phyloP scores from a whole-genome alignment of 2,888 invertebrate species.

The Galerucella nymphaeae region DNA sequence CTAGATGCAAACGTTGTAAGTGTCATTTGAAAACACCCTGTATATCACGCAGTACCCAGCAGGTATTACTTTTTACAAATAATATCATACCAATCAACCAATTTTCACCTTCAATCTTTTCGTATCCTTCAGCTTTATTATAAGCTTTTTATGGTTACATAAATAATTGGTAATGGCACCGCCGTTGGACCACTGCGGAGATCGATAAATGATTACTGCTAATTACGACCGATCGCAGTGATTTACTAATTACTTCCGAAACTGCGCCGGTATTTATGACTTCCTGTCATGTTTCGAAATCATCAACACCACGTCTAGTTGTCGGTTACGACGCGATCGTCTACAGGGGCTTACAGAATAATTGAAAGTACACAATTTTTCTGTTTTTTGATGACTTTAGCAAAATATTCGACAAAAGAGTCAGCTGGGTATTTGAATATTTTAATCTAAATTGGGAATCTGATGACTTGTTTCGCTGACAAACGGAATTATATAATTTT shows the following conservation, averaged over 20 bases:
- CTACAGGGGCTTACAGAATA: neutral
- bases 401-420: too few relatives aligned
- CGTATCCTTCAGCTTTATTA: neutral
- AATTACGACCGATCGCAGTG: constrained; percentile 56
- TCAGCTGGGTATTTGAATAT: neutral
- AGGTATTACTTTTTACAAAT: neutral
- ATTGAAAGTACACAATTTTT: neutral
- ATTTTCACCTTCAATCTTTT: neutral
- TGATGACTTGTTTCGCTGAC: neutral
- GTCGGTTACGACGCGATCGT: constrained; percentile 11
- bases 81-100: neutral
- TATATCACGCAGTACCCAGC: too few relatives aligned
- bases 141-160: neutral
- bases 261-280: constrained; percentile 54
- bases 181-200: constrained; percentile 35
- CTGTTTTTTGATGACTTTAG: too few relatives aligned
- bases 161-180: constrained; percentile 22
- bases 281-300: constrained; percentile 52
- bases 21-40: too few relatives aligned
- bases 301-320: constrained; percentile 42
- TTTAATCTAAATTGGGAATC: neutral
- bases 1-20: too few relatives aligned
- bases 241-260: constrained; percentile 61
- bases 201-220: constrained; percentile 54
- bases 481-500: neutral